Percentiles rank a stretch among this genome's conserved stretches.
Evolutionary conservation across 2,888 invertebrate genomes (phyloP).

Genomic region (Epinotia brunnichana): DNA sequence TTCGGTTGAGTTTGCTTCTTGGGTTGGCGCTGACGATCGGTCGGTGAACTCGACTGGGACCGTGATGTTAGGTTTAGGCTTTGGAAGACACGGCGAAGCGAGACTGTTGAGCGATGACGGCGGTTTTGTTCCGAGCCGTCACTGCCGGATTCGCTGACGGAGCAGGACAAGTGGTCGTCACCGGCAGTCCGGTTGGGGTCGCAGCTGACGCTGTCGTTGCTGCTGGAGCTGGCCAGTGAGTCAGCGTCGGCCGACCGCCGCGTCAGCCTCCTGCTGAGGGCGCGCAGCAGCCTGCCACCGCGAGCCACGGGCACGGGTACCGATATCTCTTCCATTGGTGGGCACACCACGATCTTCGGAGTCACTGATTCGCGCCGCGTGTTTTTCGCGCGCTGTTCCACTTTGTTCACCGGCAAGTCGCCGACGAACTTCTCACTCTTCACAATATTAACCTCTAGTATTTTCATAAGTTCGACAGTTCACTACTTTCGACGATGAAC

Average conservation of each 20-base stretch:
- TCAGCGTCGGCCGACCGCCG: constrained; percentile 77
- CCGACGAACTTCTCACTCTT: constrained; percentile 68
- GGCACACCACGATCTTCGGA: constrained; percentile 79
- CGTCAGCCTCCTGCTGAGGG: constrained; percentile 86
- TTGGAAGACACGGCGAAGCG: constrained; percentile 88
- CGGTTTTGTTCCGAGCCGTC: constrained; percentile 82
- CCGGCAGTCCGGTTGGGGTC: constrained; percentile 63
- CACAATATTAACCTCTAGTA: constrained; percentile 66
- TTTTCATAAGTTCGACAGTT: constrained; percentile 71
- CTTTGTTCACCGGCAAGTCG: constrained; percentile 64
- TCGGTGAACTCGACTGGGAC: constrained; percentile 86
- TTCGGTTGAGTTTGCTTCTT: constrained; percentile 87
- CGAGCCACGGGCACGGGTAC: constrained; percentile 83
- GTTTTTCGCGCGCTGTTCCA: constrained; percentile 60
- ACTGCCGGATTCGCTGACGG: constrained; percentile 86
- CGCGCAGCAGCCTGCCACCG: constrained; percentile 86
- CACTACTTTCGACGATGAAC: constrained; percentile 54
- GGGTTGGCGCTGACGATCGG: constrained; percentile 70
- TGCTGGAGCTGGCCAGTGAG: constrained; percentile 76
- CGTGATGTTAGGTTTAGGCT: constrained; percentile 86
- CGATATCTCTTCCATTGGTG: constrained; percentile 80
- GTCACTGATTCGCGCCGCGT: constrained; percentile 66
- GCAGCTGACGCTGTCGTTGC: constrained; percentile 75
- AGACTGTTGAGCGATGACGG: constrained; percentile 84
- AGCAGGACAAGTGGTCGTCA: constrained; percentile 79